Base-by-base conservation (phyloP, 2,113 vertebrate species). In the Dipodomys spectabilis region DNA sequence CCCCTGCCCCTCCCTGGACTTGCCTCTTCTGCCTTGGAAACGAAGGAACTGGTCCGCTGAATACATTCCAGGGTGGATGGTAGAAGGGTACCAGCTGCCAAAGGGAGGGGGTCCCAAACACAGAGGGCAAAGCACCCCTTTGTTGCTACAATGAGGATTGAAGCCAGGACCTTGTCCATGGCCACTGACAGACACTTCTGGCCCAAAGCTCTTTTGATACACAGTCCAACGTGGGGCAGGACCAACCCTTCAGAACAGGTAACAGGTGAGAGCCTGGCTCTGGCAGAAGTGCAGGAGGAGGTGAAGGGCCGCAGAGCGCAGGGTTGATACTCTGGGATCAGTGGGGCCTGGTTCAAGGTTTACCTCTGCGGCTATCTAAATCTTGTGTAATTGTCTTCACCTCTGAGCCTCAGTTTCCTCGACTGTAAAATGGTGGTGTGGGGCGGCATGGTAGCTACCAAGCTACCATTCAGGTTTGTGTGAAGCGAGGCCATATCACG, bases 211-310 rank as follows among this genome's bases (percentile, higher is more conserved):
- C 32, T 89, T 57, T 71, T 5, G 12, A 49, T 45, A 8, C 11
- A 0, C 3, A 19, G 28, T 16, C 3, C 4, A 0, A 4, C 6
- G 2, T 73, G 80, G 27, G 9, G 11, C 49, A 1, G 12, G 83
- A 49, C 28, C 1, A n/a, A 6, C 25, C 5, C 27, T 27, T 32
- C 7, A 64, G 22, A 2, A 13, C 35, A 28, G 49, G 10, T 19
- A 60, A 0, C 22, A 0, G 1, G 1, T 5, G 6, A 71, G 67
- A 64, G 75, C 20, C 81, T 2, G 2, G 39, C 65, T 15, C 69
- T 35, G 68, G 57, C 86, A 45, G 60, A 16, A 22, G 30, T 22
- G 25, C 64, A 11, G 68, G 44, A 44, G 30, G 23, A 39, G 87
- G 72, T 57, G 53, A 18, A 75, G 62, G 53, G 19, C 49, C 12